Conservation (phyloP, 2,113 vertebrate genomes). For the Gymnogyps californianus region DNA sequence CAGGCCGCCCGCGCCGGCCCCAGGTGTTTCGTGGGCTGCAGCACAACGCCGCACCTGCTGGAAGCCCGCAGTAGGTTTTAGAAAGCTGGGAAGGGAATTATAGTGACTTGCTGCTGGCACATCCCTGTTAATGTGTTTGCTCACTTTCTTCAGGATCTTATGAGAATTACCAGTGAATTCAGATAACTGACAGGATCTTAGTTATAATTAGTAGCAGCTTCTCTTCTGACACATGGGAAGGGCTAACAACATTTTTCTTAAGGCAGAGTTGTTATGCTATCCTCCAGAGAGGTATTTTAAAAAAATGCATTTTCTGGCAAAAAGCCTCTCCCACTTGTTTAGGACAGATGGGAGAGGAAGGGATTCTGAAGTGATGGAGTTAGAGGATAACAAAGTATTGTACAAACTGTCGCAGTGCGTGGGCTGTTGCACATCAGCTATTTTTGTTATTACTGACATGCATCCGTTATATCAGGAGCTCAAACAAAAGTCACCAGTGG, state of each 20-base stretch:
- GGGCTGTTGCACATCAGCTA: neutral
- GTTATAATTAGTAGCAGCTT: slow-evolving; percentile 44
- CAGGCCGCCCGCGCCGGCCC: neutral
- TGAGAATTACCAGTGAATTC: slow-evolving; percentile 9
- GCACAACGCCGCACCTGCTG: neutral
- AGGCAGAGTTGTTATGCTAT: slow-evolving; percentile 8
- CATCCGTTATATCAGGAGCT: neutral
- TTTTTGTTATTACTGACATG: slow-evolving; percentile 1
- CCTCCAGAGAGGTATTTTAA: neutral
- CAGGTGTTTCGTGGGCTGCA: neutral
- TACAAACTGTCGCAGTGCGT: neutral
- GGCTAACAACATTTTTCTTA: slow-evolving; percentile 20
- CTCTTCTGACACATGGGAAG: neutral
- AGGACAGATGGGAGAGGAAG: slow-evolving; percentile 18
- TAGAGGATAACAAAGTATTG: neutral
- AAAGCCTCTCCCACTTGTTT: slow-evolving; percentile 11
- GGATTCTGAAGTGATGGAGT: neutral
- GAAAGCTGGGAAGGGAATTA: neutral
- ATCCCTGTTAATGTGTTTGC: slow-evolving; percentile 14
- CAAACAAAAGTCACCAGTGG: neutral
- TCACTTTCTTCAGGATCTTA: slow-evolving; percentile 28
- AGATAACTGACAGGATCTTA: slow-evolving; percentile 22
- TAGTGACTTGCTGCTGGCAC: slow-evolving; percentile 2
- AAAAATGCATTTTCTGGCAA: neutral
- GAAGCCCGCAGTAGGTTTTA: neutral